A percentile compares a stretch with the other conserved stretches of the same genome.
Conservation (phyloP, 2,113 vertebrate species). For the Recurvirostra avosetta region DNA sequence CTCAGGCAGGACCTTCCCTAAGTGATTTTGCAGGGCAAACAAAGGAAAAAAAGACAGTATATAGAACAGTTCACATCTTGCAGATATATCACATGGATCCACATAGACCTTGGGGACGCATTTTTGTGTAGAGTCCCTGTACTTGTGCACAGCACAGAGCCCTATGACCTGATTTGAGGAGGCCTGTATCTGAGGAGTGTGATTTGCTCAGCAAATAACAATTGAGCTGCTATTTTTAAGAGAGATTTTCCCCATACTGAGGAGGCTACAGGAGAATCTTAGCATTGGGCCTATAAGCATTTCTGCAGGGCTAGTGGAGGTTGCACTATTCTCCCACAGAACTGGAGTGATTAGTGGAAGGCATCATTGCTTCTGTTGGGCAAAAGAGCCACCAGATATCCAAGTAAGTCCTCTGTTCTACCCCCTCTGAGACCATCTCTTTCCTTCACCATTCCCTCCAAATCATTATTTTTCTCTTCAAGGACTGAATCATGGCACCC, state of each 20-base stretch:
- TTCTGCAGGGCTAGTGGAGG: background rate
- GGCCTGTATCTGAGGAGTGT: accelerated
- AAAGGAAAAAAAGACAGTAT: background rate
- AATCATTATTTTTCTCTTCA: conserved; percentile 42
- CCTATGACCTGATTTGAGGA: background rate
- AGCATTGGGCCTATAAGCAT: background rate
- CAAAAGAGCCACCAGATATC: background rate
- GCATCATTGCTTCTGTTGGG: background rate
- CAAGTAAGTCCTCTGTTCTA: background rate
- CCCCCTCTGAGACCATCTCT: background rate
- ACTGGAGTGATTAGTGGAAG: background rate
- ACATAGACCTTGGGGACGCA: background rate
- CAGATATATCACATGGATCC: background rate
- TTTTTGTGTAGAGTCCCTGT: background rate
- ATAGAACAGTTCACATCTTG: background rate
- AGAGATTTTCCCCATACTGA: background rate
- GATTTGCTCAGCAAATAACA: background rate
- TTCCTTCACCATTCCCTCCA: background rate
- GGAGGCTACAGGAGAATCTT: background rate
- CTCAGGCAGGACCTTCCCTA: background rate
- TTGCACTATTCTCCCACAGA: background rate
- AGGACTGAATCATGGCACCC: conserved; percentile 4
- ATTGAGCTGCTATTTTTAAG: background rate
- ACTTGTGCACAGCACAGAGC: background rate
- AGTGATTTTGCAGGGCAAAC: background rate